phyloP scores from a whole-genome alignment of 2,113 vertebrate genomes.

The Solea solea region DNA sequence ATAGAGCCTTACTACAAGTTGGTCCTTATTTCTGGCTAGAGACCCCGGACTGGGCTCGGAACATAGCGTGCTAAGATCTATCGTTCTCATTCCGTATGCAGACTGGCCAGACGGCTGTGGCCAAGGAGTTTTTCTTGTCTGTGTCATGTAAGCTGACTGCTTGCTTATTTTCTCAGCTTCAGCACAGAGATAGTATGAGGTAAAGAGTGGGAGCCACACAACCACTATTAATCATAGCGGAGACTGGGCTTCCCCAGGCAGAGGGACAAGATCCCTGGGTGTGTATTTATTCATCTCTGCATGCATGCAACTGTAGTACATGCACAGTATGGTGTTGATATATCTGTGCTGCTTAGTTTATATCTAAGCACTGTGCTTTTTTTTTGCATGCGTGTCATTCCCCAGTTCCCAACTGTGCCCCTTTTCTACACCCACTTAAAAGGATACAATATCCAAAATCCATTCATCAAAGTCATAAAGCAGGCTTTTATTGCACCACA shows the following conservation, averaged over 20 bases:
- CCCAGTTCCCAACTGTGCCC: not conserved
- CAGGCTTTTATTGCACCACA: conserved; percentile 30
- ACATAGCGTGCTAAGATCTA: conserved; percentile 31
- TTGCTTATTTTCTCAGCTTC: conserved; percentile 85
- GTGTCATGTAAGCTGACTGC: conserved; percentile 73
- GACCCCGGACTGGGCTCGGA: not conserved
- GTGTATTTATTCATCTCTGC: conserved; percentile 54
- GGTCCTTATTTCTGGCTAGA: conserved; percentile 18
- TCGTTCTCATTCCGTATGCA: conserved; percentile 22
- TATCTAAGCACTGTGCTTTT: conserved; percentile 19
- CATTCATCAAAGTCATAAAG: conserved; percentile 85
- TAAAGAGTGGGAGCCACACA: conserved; percentile 59
- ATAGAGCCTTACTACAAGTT: conserved; percentile 13
- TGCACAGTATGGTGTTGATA: conserved; percentile 42
- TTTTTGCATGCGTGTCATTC: conserved; percentile 11
- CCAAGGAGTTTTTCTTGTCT: conserved; percentile 58
- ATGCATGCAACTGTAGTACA: conserved; percentile 28
- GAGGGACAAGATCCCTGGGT: conserved; percentile 38
- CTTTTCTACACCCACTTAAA: conserved; percentile 61
- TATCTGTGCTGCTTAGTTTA: conserved; percentile 51
- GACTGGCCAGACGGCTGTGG: conserved; percentile 1
- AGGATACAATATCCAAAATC: conserved; percentile 80
- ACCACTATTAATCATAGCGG: conserved; percentile 84
- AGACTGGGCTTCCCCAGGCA: conserved; percentile 77
- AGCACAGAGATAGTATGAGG: conserved; percentile 69